Evolutionary conservation across 2,797 vertebrate species (phyloP), one percentile per base, ranked within the genome.

Genomic region (Lophura swinhoii): DNA sequence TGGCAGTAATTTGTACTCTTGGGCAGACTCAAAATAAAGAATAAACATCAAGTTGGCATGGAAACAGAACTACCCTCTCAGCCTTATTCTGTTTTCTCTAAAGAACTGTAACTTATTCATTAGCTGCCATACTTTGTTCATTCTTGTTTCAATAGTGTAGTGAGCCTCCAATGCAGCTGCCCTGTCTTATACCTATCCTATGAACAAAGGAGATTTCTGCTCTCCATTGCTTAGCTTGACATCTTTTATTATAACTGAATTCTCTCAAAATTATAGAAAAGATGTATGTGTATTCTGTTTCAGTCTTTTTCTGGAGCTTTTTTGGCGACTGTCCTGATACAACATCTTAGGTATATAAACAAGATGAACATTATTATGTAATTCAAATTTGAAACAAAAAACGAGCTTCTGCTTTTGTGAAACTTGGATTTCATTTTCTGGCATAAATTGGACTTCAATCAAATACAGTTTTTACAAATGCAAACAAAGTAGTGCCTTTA

Each of bases 1-100:
- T 91, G 77, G n/a, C 87, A 92, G 80, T 90, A 95, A 91, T 70
- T 94, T 71, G n/a, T 90, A 60, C 76, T 80, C 72, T 73, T 78
- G 67, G 59, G 87, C 79, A 88, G 79, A 33, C 29, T 94, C 59
- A 93, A 91, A 89, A 84, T 58, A 85, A 85, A 81, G 67, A 86
- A 41, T 60, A 63, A 79, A 23, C 51, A 64, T 86, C 53, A 80
- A 84, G 89, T 83, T 95, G 94, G 62, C 87, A 90, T 95, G 91
- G 92, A 94, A 92, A 94, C 79, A 1, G 75, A 87, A 41, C 59
- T 87, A 20, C 63, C 22, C 76, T 77, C 62, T 74, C 66, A 79
- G 62, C 75, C 29, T 33, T 22, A 22, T 74, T 84, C 78, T 91
- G 18, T 87, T 87, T 80, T 71, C 73, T 88, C 66, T 55, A 84